Evolutionary conservation across 2,888 invertebrate genomes (phyloP), one percentile per base, ranked within the genome.

Genomic region (Lamellibrachia satsuma): DNA sequence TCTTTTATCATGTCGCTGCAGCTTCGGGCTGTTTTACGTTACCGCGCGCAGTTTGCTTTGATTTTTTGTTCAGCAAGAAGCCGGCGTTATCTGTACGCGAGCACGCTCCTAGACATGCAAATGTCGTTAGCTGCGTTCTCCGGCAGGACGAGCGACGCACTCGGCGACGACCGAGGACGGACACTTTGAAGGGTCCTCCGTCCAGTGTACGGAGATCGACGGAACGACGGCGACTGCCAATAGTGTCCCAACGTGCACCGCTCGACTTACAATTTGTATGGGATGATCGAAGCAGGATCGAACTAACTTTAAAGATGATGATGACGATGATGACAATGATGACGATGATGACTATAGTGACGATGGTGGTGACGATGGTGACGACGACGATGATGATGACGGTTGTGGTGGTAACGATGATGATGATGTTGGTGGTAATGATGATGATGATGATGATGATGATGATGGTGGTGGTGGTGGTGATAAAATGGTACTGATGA

Each of bases 31-130:
- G 75, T 75, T 75, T n/a, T 75, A 75, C 75, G 75, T 15, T n/a
- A n/a, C 75, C 75, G 75, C 75, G 75, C 75, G 22, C 22, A 75
- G 22, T 75, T 75, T 75, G 75, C 75, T 75, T 75, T 75, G 75
- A 75, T 75, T 75, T 75, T 75, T 75, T 75, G 22, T 75, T 22
- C 75, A 22, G 75, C 75, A 6, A 15, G n/a, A 75, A 75, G n/a
- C 75, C 22, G 4, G 75, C 22, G 75, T 75, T 75, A 75, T 75
- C 75, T 75, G 75, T 22, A 75, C 75, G 11, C 75, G 22, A 0
- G 75, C 75, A 75, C 75, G 75, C 22, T 75, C 75, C n/a, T 15
- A 75, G 75, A 75, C 75, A 75, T 75, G 75, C 75, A 75, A 75
- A 75, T 75, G 75, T 75, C n/a, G 75, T 75, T 75, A 75, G 75